Evolutionary conservation across 92 coral and sea anemone genomes (phyloP).

Genomic region (Phenganax stokvisi): DNA sequence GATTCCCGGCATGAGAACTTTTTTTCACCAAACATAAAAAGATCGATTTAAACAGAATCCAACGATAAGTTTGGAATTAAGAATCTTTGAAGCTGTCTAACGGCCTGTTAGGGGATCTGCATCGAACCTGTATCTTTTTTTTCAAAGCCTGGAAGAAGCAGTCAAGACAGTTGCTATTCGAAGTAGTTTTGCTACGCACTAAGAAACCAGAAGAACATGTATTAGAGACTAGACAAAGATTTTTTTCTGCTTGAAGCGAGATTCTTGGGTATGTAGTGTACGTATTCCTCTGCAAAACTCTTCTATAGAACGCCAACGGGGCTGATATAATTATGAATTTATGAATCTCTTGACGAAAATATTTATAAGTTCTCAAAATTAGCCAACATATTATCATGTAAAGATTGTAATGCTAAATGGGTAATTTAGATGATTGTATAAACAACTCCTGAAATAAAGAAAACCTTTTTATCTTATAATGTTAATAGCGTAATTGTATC

Average conservation of each 20-base stretch:
- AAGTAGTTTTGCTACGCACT: too few relatives aligned
- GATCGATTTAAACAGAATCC: too few relatives aligned
- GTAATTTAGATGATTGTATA: background rate
- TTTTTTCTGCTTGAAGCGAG: background rate
- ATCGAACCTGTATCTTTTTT: too few relatives aligned
- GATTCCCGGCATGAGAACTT: slow-evolving; percentile 51
- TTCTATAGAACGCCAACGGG: slow-evolving; percentile 12
- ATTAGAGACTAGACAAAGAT: background rate
- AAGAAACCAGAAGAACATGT: too few relatives aligned
- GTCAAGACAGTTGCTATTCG: too few relatives aligned
- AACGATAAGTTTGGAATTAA: too few relatives aligned
- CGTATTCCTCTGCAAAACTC: slow-evolving; percentile 32
- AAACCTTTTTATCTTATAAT: background rate
- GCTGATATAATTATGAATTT: background rate
- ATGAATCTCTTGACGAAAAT: slow-evolving; percentile 23
- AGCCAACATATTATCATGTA: background rate
- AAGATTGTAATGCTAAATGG: too few relatives aligned
- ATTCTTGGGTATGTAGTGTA: slow-evolving; percentile 21
- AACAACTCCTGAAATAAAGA: background rate
- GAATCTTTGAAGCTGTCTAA: too few relatives aligned
- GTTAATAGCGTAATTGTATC: background rate
- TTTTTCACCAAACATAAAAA: too few relatives aligned
- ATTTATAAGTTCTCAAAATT: slow-evolving; percentile 18
- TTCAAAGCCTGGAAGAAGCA: too few relatives aligned
- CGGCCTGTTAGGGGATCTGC: too few relatives aligned